Conservation (phyloP, 2,888 invertebrate genomes). For the Drosophila kuntzei region DNA sequence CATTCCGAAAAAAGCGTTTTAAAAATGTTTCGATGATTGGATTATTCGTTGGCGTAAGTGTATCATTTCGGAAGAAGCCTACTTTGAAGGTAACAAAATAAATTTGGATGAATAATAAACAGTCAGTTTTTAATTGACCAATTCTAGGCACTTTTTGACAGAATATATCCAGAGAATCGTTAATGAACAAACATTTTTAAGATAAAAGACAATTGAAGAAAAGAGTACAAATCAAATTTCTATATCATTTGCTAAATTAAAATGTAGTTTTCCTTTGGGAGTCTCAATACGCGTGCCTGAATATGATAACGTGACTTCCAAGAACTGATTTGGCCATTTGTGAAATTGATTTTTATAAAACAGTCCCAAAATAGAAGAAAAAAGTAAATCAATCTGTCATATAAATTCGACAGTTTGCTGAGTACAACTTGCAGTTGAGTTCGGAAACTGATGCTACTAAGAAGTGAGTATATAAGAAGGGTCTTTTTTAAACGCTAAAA, state of each 20-base stretch:
- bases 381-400: slow-evolving; percentile 32
- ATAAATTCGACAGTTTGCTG: slow-evolving; percentile 54
- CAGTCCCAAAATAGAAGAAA: slow-evolving; percentile 21
- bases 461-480: slow-evolving; percentile 46
- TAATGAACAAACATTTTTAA: not conserved
- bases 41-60: too few species aligned
- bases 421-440: slow-evolving; percentile 37
- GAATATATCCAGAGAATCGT: not conserved
- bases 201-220: not conserved
- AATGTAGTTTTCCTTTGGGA: slow-evolving; percentile 47
- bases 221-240: slow-evolving; percentile 13
- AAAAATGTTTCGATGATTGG: too few species aligned
- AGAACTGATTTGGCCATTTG: slow-evolving; percentile 54
- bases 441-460: slow-evolving; percentile 32
- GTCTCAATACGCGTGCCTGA: slow-evolving; percentile 56
- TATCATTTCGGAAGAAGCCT: too few species aligned
- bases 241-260: slow-evolving; percentile 54
- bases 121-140: too few species aligned
- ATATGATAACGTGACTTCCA: slow-evolving; percentile 49
- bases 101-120: too few species aligned
- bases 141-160: too few species aligned
- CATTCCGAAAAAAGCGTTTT: too few species aligned
- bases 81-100: too few species aligned
- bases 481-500: not conserved
- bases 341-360: slow-evolving; percentile 29